Evolutionary conservation across 2,797 vertebrate species (phyloP).

Genomic region (Semaprochilodus insignis): DNA sequence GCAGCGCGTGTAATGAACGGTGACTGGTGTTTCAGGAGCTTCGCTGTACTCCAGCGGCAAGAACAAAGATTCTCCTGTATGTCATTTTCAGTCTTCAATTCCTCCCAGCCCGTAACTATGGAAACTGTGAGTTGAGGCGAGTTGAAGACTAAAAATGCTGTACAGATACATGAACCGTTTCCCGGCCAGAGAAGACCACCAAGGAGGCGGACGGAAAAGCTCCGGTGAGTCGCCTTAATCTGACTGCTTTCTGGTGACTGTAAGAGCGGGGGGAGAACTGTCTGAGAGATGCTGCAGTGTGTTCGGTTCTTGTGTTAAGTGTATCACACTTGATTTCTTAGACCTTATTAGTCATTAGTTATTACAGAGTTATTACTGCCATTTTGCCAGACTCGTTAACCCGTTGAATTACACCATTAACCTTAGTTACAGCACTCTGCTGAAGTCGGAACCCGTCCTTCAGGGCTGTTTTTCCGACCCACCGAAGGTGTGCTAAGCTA

Average conservation of each 20-base stretch:
- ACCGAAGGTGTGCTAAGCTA: too few species aligned
- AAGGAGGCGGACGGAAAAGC: not conserved
- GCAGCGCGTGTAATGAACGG: not conserved
- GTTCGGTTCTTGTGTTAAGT: not conserved
- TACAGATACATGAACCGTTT: conserved; percentile 78
- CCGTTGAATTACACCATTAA: too few species aligned
- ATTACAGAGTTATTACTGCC: too few species aligned
- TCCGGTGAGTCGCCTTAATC: conserved; percentile 37
- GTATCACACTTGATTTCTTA: not conserved
- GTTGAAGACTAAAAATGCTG: conserved; percentile 85
- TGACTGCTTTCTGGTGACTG: not conserved
- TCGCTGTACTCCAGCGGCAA: conserved; percentile 23
- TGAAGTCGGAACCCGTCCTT: too few species aligned
- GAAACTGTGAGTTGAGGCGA: conserved; percentile 85
- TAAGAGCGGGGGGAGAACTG: not conserved
- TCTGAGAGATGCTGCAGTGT: not conserved
- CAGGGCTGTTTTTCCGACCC: too few species aligned
- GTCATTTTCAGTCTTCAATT: conserved; percentile 89
- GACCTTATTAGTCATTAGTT: too few species aligned
- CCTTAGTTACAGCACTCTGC: too few species aligned
- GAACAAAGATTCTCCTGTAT: conserved; percentile 75
- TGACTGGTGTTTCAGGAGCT: conserved; percentile 32
- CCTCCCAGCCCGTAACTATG: conserved; percentile 84
- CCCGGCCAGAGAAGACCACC: conserved; percentile 50
- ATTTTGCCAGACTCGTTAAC: too few species aligned